Evolutionary conservation across 1,140 invertebrate genomes (phyloP).

Genomic region (Oncopodura yosiiana): DNA sequence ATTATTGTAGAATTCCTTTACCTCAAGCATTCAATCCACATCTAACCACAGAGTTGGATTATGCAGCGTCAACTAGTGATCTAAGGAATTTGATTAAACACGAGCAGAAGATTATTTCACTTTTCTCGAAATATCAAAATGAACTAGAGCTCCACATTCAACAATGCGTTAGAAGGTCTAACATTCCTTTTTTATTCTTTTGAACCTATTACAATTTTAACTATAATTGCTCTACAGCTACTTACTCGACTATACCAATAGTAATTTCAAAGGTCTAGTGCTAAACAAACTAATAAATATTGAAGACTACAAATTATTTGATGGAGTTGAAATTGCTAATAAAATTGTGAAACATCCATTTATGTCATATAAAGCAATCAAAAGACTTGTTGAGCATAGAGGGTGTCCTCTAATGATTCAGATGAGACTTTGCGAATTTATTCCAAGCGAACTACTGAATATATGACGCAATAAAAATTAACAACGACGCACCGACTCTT

Average conservation of each 20-base stretch:
- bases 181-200: neutral
- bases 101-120: slow-evolving; percentile 6
- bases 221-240: slow-evolving; percentile 4
- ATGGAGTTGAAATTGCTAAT: neutral
- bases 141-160: neutral
- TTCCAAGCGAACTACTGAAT: too few relatives aligned
- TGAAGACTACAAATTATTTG: neutral
- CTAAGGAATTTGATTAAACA: neutral
- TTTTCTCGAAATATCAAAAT: neutral
- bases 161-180: neutral
- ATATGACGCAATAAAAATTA: too few relatives aligned
- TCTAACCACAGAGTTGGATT: slow-evolving; percentile 4
- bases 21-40: neutral
- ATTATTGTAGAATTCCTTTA: too few relatives aligned
- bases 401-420: too few relatives aligned
- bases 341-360: slow-evolving; percentile 13
- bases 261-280: neutral
- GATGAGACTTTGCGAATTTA: neutral
- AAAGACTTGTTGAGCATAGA: slow-evolving; percentile 8
- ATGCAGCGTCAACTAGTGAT: slow-evolving; percentile 7
- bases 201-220: neutral
- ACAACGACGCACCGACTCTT: neutral
- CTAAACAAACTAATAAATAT: neutral
- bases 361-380: slow-evolving; percentile 6
- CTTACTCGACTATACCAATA: neutral